These are phyloP conservation scores for Tetheella fluctuosa DNA, from an alignment of 2,888 invertebrate genomes.

Conservation along the genomic window DNA sequence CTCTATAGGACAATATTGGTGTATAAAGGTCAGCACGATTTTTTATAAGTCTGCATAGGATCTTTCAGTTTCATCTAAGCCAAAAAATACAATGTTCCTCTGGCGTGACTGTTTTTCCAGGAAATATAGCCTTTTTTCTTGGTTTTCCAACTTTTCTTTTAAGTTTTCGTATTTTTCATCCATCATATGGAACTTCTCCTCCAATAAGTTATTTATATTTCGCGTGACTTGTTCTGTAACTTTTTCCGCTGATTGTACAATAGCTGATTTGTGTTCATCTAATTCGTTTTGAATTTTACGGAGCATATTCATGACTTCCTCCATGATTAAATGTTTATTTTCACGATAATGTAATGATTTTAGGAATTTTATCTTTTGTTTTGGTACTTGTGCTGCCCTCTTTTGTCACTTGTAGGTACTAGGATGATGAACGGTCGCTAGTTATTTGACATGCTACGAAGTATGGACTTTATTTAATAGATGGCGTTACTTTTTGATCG, in stretches of 20 bases:
- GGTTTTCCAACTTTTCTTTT: conserved; percentile 26
- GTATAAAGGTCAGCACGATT: too few relatives aligned
- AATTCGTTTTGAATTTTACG: conserved; percentile 23
- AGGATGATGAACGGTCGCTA: too few relatives aligned
- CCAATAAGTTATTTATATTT: conserved; percentile 25
- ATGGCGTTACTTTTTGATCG: too few relatives aligned
- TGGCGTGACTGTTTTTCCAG: conserved; percentile 26
- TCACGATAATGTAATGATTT: too few relatives aligned
- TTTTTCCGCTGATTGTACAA: too few relatives aligned
- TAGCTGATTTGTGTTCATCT: conserved; percentile 24
- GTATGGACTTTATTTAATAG: too few relatives aligned
- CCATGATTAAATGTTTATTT: conserved; percentile 17
- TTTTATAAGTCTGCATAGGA: too few relatives aligned
- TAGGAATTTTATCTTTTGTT: too few relatives aligned
- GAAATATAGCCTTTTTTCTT: conserved; percentile 25
- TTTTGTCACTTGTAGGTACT: too few relatives aligned
- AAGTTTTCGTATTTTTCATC: conserved; percentile 22
- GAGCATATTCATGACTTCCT: conserved; percentile 16
- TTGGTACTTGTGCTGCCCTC: too few relatives aligned
- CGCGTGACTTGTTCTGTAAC: conserved; percentile 26
- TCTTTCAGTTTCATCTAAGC: too few relatives aligned
- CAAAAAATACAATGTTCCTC: conserved; percentile 26
- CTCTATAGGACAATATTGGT: conserved; percentile 13
- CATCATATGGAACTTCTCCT: conserved; percentile 22
- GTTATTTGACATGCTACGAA: too few relatives aligned